phyloP scores from a whole-genome alignment of 2,797 vertebrate genomes.

The Coreius guichenoti region DNA sequence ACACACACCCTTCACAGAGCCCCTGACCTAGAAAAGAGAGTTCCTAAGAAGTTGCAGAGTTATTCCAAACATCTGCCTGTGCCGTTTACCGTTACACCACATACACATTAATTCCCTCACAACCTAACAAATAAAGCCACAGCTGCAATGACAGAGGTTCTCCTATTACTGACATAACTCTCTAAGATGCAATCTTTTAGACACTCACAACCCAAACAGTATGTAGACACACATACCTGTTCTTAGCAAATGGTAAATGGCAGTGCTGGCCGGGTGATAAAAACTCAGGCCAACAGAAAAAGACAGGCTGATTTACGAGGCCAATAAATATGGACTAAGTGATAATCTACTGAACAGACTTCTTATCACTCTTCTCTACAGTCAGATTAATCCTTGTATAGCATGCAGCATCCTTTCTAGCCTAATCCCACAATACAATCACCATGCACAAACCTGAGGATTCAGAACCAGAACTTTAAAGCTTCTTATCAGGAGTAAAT shows the following conservation, averaged over 20 bases:
- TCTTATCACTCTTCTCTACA: constrained; percentile 27
- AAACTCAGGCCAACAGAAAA: constrained; percentile 35
- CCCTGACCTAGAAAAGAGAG: constrained; percentile 59
- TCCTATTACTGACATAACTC: constrained; percentile 17
- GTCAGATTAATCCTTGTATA: not conserved
- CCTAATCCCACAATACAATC: constrained; percentile 26
- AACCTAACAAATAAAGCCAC: constrained; percentile 31
- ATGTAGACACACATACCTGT: constrained; percentile 28
- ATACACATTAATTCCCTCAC: constrained; percentile 8
- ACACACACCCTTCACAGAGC: constrained; percentile 38
- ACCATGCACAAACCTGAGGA: not conserved
- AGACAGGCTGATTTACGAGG: constrained; percentile 51
- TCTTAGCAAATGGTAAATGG: constrained; percentile 39
- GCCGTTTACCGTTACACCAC: constrained; percentile 46
- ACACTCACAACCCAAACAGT: constrained; percentile 27
- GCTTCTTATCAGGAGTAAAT: not conserved
- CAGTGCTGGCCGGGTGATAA: constrained; percentile 32
- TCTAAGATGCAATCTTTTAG: constrained; percentile 15
- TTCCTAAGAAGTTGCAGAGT: constrained; percentile 38
- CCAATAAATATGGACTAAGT: constrained; percentile 53
- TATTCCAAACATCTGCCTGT: constrained; percentile 56
- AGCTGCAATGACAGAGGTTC: constrained; percentile 19
- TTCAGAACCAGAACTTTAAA: not conserved
- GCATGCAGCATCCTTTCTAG: constrained; percentile 7
- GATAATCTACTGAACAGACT: constrained; percentile 40